phyloP scores from a whole-genome alignment of 2,113 vertebrate genomes.

The Struthio camelus region DNA sequence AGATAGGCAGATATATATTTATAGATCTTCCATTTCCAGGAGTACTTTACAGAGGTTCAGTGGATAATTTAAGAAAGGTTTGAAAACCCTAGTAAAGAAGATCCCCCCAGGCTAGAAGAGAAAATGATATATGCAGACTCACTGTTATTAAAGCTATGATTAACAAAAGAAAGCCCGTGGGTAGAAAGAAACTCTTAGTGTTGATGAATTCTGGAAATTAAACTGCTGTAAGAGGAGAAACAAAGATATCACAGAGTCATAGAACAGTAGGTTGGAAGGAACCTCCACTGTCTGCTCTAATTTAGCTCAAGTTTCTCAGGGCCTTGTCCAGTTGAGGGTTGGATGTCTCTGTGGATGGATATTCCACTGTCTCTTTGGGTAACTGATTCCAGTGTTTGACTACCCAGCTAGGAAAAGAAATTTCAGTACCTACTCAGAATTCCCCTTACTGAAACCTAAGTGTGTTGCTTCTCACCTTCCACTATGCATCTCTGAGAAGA shows the following conservation, averaged over 20 bases:
- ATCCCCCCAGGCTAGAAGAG: not conserved
- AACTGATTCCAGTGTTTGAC: not conserved
- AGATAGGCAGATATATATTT: not conserved
- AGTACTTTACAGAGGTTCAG: not conserved
- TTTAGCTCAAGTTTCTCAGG: not conserved
- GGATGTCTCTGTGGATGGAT: not conserved
- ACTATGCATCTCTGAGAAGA: not conserved
- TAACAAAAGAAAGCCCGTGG: not conserved
- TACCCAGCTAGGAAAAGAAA: not conserved
- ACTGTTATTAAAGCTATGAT: not conserved
- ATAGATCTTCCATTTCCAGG: not conserved
- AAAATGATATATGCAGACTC: not conserved
- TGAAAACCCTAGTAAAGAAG: not conserved
- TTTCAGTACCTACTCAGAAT: not conserved
- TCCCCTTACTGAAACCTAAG: not conserved
- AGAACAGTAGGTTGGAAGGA: not conserved
- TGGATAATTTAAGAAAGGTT: not conserved
- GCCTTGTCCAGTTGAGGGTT: not conserved
- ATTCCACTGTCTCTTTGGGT: not conserved
- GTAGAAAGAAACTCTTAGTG: not conserved
- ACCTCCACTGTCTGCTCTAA: not conserved
- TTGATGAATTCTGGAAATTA: not conserved
- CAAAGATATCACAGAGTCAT: not conserved
- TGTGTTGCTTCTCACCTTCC: not conserved
- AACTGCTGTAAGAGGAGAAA: not conserved